A percentile compares a stretch with the other conserved stretches of the same genome.
Evolutionary conservation across 2,113 vertebrate genomes (phyloP).

Genomic region (Parotia lawesii): DNA sequence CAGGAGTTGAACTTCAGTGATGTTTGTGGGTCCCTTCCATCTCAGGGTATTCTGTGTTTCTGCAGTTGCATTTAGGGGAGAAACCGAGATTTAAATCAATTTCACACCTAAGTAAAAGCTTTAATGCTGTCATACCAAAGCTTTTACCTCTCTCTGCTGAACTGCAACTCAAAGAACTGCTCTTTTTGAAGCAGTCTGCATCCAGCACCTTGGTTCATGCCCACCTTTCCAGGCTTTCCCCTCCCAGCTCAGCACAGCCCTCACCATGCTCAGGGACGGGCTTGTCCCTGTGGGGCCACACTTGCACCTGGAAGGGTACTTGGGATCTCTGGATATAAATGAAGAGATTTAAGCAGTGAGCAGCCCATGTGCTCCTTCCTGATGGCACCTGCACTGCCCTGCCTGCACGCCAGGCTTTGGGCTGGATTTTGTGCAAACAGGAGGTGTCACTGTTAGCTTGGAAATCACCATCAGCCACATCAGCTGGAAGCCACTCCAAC

Average conservation of each 20-base stretch:
- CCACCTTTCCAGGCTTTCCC: background rate
- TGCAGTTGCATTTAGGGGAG: background rate
- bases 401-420: fast-evolving
- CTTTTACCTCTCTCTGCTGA: background rate
- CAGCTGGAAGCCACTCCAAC: background rate
- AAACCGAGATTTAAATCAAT: background rate
- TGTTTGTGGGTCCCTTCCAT: background rate
- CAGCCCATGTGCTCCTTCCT: background rate
- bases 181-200: background rate
- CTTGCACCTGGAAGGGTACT: background rate
- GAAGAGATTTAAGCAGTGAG: background rate
- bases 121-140: background rate
- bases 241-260: background rate
- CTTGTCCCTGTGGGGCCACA: fast-evolving
- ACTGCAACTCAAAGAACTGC: background rate
- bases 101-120: background rate
- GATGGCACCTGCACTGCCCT: background rate
- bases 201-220: background rate
- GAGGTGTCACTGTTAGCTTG: slow-evolving; percentile 47
- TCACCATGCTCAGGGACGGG: background rate
- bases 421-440: background rate
- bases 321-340: background rate
- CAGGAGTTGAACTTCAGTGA: background rate
- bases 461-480: background rate
- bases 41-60: background rate